These are phyloP conservation scores for Meloe dianella DNA, from an alignment of 2,888 invertebrate species.

Conservation along the genomic window DNA sequence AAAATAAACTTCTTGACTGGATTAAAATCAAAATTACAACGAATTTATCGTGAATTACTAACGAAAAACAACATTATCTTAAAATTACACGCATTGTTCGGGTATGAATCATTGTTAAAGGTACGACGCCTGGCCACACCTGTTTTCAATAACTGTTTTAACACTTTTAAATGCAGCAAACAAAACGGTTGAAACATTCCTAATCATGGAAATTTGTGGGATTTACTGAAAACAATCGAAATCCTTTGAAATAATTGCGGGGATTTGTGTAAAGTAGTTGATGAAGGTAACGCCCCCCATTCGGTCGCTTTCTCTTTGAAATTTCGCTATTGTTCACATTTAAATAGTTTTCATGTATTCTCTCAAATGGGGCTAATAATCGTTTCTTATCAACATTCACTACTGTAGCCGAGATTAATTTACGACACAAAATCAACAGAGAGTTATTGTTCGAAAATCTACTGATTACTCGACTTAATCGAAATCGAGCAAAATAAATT, in stretches of 20 bases:
- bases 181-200: constrained; percentile 5
- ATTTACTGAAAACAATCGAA: not conserved
- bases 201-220: too few relatives aligned
- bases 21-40: not conserved
- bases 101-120: constrained; percentile 32
- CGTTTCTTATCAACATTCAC: not conserved
- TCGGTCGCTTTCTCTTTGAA: not conserved
- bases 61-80: not conserved
- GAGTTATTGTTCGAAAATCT: too few relatives aligned
- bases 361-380: not conserved
- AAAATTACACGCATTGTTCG: constrained; percentile 8
- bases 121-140: constrained; percentile 32
- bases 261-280: not conserved
- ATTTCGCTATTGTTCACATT: not conserved
- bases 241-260: not conserved
- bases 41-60: not conserved
- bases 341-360: not conserved
- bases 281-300: constrained; percentile 7
- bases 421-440: too few relatives aligned
- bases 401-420: too few relatives aligned
- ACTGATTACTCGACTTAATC: not conserved
- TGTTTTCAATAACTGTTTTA: constrained; percentile 23
- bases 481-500: not conserved
- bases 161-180: not conserved
- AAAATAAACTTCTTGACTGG: not conserved